phyloP scores from a whole-genome alignment of 1,140 invertebrate genomes.

The Halesus radiatus region DNA sequence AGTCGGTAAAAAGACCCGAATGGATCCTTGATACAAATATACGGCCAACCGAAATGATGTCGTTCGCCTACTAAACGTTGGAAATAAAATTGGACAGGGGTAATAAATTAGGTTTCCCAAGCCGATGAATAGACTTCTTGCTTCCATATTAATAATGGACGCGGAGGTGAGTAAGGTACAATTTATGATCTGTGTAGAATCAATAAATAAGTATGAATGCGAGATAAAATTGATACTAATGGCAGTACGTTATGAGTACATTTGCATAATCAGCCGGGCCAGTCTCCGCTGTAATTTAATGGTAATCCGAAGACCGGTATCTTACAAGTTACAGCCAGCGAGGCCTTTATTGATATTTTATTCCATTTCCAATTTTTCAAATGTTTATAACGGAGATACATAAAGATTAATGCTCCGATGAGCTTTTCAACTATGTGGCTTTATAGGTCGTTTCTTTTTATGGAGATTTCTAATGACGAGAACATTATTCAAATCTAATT shows the following conservation, averaged over 20 bases:
- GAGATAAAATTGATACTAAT: constrained; percentile 44
- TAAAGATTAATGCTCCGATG: constrained; percentile 37
- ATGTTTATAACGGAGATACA: constrained; percentile 28
- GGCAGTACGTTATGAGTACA: constrained; percentile 34
- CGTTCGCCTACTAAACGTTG: constrained; percentile 39
- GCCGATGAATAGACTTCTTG: constrained; percentile 47
- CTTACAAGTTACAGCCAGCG: not conserved
- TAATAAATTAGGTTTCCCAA: constrained; percentile 44
- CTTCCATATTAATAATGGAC: constrained; percentile 49
- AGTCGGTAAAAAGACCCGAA: constrained; percentile 27
- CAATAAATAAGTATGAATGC: constrained; percentile 48
- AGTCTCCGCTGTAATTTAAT: not conserved
- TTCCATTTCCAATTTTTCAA: constrained; percentile 34
- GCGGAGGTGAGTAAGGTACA: constrained; percentile 44
- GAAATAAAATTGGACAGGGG: constrained; percentile 44
- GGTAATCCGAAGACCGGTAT: constrained; percentile 9
- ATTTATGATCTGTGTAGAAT: constrained; percentile 45
- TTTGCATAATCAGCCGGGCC: constrained; percentile 43
- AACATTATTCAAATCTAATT: constrained; percentile 28
- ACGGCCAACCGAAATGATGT: constrained; percentile 35
- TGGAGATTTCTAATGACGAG: constrained; percentile 34
- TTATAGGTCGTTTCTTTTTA: constrained; percentile 29
- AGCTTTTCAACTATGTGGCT: constrained; percentile 27
- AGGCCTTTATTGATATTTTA: constrained; percentile 41
- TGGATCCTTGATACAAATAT: constrained; percentile 29